Conservation (phyloP, 2,113 vertebrate genomes). For the Muntiacus reevesi region DNA sequence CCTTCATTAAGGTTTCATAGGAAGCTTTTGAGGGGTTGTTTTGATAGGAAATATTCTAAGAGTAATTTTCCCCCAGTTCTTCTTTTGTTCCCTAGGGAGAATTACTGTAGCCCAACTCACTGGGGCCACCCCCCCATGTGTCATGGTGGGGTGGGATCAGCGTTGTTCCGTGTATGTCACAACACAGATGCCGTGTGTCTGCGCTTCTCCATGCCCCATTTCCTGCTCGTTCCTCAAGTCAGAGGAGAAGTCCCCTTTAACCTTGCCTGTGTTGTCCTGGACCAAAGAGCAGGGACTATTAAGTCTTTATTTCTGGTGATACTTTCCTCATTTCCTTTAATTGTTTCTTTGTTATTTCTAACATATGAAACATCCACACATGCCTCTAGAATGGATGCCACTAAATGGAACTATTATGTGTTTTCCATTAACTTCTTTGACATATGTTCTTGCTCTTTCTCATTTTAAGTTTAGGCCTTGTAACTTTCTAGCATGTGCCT, state of each 20-base stretch:
- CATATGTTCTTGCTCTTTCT: not conserved
- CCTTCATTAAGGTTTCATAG: constrained; percentile 25
- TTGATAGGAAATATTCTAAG: constrained; percentile 21
- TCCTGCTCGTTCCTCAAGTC: not conserved
- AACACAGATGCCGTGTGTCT: not conserved
- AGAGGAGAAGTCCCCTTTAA: not conserved
- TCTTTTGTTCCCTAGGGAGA: not conserved
- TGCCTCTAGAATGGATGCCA: not conserved
- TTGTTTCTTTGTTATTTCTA: constrained; percentile 22
- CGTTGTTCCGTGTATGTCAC: not conserved
- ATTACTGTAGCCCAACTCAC: constrained; percentile 22
- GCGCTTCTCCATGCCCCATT: not conserved
- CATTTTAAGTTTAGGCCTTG: not conserved
- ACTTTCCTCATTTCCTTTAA: not conserved
- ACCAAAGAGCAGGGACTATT: not conserved
- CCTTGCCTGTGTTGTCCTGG: not conserved
- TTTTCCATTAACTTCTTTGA: not conserved
- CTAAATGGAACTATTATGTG: not conserved
- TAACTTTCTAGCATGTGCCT: not conserved
- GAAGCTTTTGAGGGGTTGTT: not conserved
- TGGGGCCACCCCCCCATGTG: not conserved
- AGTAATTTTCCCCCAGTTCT: not conserved
- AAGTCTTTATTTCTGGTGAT: not conserved
- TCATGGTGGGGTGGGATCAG: not conserved
- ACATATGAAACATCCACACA: not conserved